phyloP scores from a whole-genome alignment of 2,888 invertebrate species.

The Tyria jacobaeae region DNA sequence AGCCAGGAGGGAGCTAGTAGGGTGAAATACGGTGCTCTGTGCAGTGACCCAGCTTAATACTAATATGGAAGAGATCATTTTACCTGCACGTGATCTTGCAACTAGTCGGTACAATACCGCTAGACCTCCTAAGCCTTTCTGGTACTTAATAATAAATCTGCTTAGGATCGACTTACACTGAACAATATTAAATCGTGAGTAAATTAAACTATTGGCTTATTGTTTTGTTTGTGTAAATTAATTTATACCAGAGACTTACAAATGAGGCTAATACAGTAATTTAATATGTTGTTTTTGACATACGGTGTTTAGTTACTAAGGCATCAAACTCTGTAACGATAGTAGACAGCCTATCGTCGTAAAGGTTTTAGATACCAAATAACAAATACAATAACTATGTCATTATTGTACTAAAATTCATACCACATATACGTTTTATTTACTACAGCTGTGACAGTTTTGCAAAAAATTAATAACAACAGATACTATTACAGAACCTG shows the following conservation, averaged over 20 bases:
- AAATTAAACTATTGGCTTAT: too few relatives aligned
- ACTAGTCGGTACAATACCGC: conserved; percentile 26
- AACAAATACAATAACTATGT: not conserved
- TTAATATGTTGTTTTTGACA: not conserved
- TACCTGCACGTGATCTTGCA: conserved; percentile 27
- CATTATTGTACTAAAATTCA: not conserved
- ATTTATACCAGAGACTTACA: too few relatives aligned
- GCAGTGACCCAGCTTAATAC: conserved; percentile 38
- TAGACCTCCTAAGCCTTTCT: not conserved
- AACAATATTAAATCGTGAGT: not conserved
- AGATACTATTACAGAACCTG: too few relatives aligned
- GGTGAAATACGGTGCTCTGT: conserved; percentile 20
- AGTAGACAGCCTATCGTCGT: too few relatives aligned
- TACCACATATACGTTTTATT: not conserved
- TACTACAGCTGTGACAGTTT: not conserved
- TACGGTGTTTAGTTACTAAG: not conserved
- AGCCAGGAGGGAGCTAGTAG: conserved; percentile 19
- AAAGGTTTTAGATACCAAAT: not conserved
- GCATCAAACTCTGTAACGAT: not conserved
- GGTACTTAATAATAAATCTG: not conserved
- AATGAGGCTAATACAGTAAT: too few relatives aligned
- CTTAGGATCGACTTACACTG: not conserved
- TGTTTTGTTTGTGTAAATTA: too few relatives aligned
- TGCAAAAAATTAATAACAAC: not conserved
- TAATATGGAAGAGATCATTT: conserved; percentile 40